Evolutionary conservation across 1,140 invertebrate species (phyloP).

Genomic region (Drosophila nikananu): DNA sequence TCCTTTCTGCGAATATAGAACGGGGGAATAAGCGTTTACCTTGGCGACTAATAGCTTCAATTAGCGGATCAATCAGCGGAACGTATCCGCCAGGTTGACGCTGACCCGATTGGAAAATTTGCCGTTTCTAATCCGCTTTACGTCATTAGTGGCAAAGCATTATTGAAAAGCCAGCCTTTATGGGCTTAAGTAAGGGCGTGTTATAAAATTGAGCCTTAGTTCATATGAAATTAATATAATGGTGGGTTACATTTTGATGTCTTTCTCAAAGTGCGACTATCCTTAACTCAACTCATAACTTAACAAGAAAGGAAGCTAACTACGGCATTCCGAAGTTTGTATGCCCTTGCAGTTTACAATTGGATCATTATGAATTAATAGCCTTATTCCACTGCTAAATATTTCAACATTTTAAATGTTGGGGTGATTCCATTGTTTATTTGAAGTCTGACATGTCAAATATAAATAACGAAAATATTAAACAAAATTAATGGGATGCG

Average conservation of each 20-base stretch:
- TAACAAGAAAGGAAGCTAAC: too few species aligned
- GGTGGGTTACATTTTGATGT: neutral
- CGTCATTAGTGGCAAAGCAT: conserved; percentile 11
- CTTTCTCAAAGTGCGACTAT: neutral
- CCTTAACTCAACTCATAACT: neutral
- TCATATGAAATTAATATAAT: neutral
- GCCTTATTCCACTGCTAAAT: too few species aligned
- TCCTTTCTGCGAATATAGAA: neutral
- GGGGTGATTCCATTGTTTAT: too few species aligned
- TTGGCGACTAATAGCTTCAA: conserved; percentile 51
- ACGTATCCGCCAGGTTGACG: conserved; percentile 24
- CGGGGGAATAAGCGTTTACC: conserved; percentile 23
- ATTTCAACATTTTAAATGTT: too few species aligned
- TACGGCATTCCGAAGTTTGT: too few species aligned
- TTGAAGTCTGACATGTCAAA: too few species aligned
- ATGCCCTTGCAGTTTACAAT: too few species aligned
- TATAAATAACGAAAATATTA: too few species aligned
- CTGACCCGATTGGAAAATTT: conserved; percentile 30
- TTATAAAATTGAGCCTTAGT: neutral
- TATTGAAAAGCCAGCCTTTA: neutral
- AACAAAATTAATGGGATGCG: too few species aligned
- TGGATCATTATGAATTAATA: too few species aligned
- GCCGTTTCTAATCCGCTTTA: conserved; percentile 7
- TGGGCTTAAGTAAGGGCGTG: too few species aligned
- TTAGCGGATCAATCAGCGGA: conserved; percentile 44